These are phyloP conservation scores for Chloroceryle amazona DNA, from an alignment of 2,797 vertebrate genomes.

Conservation along the genomic window DNA sequence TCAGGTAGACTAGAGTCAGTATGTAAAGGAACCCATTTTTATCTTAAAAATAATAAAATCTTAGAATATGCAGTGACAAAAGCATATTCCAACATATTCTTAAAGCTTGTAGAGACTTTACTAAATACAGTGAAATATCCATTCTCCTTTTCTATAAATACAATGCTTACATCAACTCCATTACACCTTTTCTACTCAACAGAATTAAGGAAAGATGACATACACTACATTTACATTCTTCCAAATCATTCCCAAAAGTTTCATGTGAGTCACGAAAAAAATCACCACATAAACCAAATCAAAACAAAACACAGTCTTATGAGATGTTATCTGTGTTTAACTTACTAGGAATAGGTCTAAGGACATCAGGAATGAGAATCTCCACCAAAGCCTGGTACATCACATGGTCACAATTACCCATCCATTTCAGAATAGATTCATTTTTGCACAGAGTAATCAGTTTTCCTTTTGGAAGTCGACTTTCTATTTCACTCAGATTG, in stretches of 20 bases:
- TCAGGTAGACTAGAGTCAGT: background rate
- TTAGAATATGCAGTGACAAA: background rate
- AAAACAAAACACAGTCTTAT: constrained; percentile 41
- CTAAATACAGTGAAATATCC: background rate
- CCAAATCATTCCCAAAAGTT: constrained; percentile 47
- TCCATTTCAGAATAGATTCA: constrained; percentile 88
- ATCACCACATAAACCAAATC: constrained; percentile 36
- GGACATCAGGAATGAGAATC: constrained; percentile 89
- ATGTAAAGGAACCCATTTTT: background rate
- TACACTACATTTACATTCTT: background rate
- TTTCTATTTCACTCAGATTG: constrained; percentile 85
- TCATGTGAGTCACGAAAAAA: constrained; percentile 35
- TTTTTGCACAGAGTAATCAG: constrained; percentile 87
- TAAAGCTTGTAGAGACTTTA: constrained; percentile 18
- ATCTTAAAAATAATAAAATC: constrained; percentile 2
- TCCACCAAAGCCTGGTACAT: constrained; percentile 90
- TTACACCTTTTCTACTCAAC: background rate
- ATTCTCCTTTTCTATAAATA: constrained; percentile 4
- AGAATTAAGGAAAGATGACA: constrained; percentile 12
- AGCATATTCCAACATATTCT: background rate
- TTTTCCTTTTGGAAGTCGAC: constrained; percentile 87
- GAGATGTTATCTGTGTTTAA: constrained; percentile 70
- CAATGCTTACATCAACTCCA: background rate
- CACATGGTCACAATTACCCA: constrained; percentile 88
- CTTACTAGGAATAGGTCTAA: constrained; percentile 92